Evolutionary conservation across 23 tunicate species (phyloP).

Genomic region (Phallusia fumigata): DNA sequence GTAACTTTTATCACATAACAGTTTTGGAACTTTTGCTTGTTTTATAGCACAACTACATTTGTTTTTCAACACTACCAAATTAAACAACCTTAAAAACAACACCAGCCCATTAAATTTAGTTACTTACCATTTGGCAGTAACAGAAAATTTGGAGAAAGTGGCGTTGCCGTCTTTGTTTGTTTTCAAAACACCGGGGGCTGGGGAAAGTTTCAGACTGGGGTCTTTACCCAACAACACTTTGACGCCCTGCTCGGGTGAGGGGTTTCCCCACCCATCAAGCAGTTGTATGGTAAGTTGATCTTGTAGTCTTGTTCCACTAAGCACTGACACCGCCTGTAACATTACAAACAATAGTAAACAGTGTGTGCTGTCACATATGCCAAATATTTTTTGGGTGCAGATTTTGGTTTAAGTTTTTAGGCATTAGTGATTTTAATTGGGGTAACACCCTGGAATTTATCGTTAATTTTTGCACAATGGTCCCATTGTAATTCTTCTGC

Average conservation of each 20-base stretch:
- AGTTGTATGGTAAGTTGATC: constrained; percentile 62
- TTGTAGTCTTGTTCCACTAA: constrained; percentile 66
- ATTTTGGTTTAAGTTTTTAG: too few species aligned
- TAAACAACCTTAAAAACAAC: too few species aligned
- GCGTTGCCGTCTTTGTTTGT: constrained; percentile 64
- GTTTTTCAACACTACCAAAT: too few species aligned
- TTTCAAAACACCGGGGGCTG: constrained; percentile 52
- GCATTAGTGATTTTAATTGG: too few species aligned
- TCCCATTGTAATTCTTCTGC: too few species aligned
- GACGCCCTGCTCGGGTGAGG: constrained; percentile 67
- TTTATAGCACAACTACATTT: too few species aligned
- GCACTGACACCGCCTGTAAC: constrained; percentile 46
- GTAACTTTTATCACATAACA: too few species aligned
- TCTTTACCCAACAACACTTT: constrained; percentile 81
- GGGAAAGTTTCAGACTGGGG: constrained; percentile 75
- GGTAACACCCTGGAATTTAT: too few species aligned
- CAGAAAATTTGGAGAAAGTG: constrained; percentile 51
- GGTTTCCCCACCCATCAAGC: constrained; percentile 93
- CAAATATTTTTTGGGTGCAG: too few species aligned
- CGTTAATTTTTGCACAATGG: too few species aligned
- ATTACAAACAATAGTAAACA: not conserved
- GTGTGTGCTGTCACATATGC: not conserved
- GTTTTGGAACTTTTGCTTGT: too few species aligned
- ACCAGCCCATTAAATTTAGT: too few species aligned
- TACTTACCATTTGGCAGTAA: constrained; percentile 84